Base-by-base conservation (phyloP, 2,888 invertebrate species). In the Chymomyza procnemis region DNA sequence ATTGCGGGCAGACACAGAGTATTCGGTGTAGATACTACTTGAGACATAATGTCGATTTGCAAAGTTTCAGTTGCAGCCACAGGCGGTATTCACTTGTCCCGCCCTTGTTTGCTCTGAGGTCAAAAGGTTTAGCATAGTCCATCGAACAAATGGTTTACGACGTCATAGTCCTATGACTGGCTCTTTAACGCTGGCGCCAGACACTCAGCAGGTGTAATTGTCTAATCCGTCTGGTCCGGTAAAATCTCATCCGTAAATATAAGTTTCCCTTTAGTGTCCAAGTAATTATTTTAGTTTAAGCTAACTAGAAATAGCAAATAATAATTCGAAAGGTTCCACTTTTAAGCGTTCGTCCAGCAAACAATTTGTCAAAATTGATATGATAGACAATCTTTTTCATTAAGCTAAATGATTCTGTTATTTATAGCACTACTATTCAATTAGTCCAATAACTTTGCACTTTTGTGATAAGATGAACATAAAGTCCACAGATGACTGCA, bases 171-270 rank as follows among this genome's bases (percentile, higher is more conserved):
- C 9, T 19, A 47, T 41, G 18, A 9, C 48, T 18, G 22, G 30
- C 16, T 65, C 34, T 54, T 54, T 65, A 59, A 50, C 30, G 14
- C 55, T 65, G 65, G 65, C 65, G 65, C 65, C 65, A 60, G 60
- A 55, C 55, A 6, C 65, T 55, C 65, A 47, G 19, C 65, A 60
- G 65, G 64, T 46, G 59, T 12, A 41, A 46, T 59, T 34, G 5
- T 12, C 58, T 64, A 57, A 64, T 34, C 59, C 54, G 59, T 65
- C 59, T 60, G n/a, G 41, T 8, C 48, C 22, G 22, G 56, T 16
- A 30, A 16, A 26, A 26, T 30, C 56, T 56, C 56, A 56, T 8
- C 6, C 2, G 14, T 16, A 16, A 50, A 18, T 50, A 2, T 18
- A 2, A 18, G 34, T 12, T 41, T 1, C 3, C 12, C 6, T 26